These are phyloP conservation scores for Sarcophaga peregrina DNA, from an alignment of 1,140 invertebrate species.

Conservation along the genomic window DNA sequence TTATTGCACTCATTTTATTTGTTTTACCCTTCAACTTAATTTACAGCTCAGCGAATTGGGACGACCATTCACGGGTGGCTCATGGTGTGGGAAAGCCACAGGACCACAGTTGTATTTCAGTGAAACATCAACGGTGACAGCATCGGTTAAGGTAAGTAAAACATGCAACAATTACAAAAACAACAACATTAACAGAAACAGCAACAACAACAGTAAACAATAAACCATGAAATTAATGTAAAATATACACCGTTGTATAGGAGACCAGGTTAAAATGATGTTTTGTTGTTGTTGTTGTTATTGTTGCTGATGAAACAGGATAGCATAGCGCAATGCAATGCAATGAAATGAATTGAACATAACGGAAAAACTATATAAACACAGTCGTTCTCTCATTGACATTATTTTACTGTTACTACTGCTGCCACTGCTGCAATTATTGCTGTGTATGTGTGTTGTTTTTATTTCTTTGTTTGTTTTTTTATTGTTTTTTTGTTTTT, in stretches of 20 bases:
- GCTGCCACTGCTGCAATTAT: too few species aligned
- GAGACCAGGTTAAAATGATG: too few species aligned
- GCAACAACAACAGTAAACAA: not conserved
- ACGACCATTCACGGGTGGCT: conserved; percentile 83
- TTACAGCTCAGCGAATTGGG: conserved; percentile 82
- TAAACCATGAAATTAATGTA: not conserved
- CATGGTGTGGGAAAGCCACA: conserved; percentile 82
- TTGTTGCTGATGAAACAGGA: not conserved
- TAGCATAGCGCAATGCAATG: not conserved
- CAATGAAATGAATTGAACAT: not conserved
- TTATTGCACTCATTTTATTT: not conserved
- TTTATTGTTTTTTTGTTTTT: not conserved
- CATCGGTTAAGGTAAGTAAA: conserved; percentile 73
- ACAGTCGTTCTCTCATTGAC: not conserved
- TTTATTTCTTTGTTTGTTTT: not conserved
- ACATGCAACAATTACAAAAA: not conserved
- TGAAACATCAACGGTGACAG: conserved; percentile 84
- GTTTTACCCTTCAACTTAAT: conserved; percentile 37
- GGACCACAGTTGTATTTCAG: conserved; percentile 85
- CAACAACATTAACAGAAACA: not conserved
- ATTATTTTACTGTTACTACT: not conserved
- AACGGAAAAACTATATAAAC: not conserved
- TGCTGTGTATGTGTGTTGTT: too few species aligned
- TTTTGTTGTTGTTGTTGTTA: too few species aligned
- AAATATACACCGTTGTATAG: too few species aligned